Conservation (phyloP, 2,113 vertebrate species). For the Paramormyrops kingsleyae region DNA sequence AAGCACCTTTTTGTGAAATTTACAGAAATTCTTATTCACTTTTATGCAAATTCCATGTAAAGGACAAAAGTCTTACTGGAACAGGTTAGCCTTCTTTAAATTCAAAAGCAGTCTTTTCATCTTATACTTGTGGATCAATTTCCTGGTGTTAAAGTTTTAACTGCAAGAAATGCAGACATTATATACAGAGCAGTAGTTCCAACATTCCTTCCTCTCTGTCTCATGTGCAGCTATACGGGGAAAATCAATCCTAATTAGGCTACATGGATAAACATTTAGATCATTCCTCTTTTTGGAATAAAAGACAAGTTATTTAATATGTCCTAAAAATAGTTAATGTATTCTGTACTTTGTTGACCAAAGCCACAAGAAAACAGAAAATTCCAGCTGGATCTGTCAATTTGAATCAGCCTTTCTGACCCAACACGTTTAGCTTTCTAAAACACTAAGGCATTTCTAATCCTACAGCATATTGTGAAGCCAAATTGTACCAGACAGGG, state of each 20-base stretch:
- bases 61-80: neutral
- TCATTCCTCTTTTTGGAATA: neutral
- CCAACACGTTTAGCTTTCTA: slow-evolving; percentile 9
- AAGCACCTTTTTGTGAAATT: neutral
- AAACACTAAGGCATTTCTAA: slow-evolving; percentile 9
- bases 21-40: neutral
- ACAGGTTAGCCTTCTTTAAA: neutral
- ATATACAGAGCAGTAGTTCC: neutral
- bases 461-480: neutral
- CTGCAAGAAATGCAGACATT: neutral
- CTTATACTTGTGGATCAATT: neutral
- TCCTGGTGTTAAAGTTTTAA: neutral
- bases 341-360: neutral
- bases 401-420: slow-evolving; percentile 20
- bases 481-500: slow-evolving; percentile 28
- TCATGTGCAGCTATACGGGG: neutral
- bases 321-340: neutral
- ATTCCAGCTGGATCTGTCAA: slow-evolving; percentile 15
- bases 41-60: neutral
- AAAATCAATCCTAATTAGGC: neutral
- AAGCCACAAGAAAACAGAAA: neutral
- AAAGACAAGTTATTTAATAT: slow-evolving; percentile 7
- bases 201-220: neutral
- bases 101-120: neutral
- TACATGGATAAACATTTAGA: neutral